These are phyloP conservation scores for Pollachius pollachius DNA, from an alignment of 2,113 vertebrate genomes.

Conservation along the genomic window DNA sequence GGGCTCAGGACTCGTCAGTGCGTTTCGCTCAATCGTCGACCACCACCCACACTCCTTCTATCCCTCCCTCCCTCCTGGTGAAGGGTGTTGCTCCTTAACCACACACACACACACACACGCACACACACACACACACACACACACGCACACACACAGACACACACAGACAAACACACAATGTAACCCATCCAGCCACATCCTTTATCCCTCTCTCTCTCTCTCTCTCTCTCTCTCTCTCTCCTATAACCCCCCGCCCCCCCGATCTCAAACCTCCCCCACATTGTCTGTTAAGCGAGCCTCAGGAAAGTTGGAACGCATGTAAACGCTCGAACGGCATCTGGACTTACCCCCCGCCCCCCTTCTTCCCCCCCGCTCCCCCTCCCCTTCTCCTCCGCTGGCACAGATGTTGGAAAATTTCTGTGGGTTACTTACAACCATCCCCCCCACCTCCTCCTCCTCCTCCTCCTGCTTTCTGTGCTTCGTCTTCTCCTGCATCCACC, in stretches of 20 bases:
- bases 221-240: not conserved
- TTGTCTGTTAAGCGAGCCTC: constrained; percentile 6
- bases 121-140: too few species aligned
- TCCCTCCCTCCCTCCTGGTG: too few species aligned
- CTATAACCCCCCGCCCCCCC: constrained; percentile 1
- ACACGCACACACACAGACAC: too few species aligned
- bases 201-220: too few species aligned
- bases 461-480: constrained; percentile 19
- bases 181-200: too few species aligned
- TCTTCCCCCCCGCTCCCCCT: not conserved
- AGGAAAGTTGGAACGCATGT: constrained; percentile 46
- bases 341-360: constrained; percentile 19
- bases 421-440: constrained; percentile 58
- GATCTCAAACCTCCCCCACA: not conserved
- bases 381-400: constrained; percentile 49
- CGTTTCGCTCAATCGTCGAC: too few species aligned
- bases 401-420: constrained; percentile 59
- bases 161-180: too few species aligned
- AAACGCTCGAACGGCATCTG: constrained; percentile 52
- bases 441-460: constrained; percentile 18
- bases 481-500: constrained; percentile 17
- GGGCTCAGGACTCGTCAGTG: too few species aligned
- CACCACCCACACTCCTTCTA: too few species aligned
- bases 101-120: too few species aligned
- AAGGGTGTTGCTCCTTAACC: too few species aligned